phyloP scores from a whole-genome alignment of 53 echinoderm and acorn worm genomes.

The Echinometra lucunter region DNA sequence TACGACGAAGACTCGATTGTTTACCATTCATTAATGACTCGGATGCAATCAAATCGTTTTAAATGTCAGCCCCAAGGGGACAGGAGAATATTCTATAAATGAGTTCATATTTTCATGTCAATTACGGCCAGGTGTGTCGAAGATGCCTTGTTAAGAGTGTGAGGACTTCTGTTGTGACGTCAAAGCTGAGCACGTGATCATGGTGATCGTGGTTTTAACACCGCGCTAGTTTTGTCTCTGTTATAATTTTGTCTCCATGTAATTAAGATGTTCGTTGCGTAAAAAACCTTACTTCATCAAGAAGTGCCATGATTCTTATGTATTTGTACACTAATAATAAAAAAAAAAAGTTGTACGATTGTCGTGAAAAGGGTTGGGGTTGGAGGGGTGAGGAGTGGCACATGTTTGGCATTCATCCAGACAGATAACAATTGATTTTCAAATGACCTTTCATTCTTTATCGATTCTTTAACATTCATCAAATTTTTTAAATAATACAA shows the following conservation, averaged over 20 bases:
- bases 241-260: neutral
- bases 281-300: neutral
- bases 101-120: neutral
- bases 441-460: no score
- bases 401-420: no score
- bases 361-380: no score
- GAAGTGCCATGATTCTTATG: neutral
- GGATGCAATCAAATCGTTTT: slow-evolving; percentile 40
- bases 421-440: no score
- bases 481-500: no score
- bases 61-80: slow-evolving; percentile 38
- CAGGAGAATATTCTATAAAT: slow-evolving; percentile 9
- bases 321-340: neutral
- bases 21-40: slow-evolving; percentile 57
- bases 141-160: neutral
- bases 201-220: neutral
- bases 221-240: neutral
- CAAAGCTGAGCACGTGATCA: neutral
- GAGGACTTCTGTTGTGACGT: neutral
- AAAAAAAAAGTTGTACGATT: no score
- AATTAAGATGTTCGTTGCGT: neutral
- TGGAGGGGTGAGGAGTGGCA: no score
- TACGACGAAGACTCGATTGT: neutral
- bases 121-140: neutral
- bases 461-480: no score